Evolutionary conservation across 2,888 invertebrate genomes (phyloP).

Genomic region (Archips xylosteana): DNA sequence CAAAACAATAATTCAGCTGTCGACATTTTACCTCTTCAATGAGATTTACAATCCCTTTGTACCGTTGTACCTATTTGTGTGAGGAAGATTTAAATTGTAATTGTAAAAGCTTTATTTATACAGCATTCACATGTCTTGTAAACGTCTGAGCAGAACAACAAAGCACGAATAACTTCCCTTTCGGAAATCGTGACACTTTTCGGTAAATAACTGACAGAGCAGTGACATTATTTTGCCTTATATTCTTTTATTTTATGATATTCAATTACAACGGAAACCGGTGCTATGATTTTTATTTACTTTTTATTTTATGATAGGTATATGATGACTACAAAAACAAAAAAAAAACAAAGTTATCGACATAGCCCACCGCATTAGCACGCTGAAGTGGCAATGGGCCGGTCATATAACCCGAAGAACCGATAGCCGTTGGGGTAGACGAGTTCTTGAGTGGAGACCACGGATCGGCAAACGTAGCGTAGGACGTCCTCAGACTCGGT

Average conservation of each 20-base stretch:
- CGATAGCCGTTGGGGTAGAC: too few species aligned
- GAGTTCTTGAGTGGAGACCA: too few species aligned
- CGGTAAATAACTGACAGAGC: background rate
- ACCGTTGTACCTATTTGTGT: constrained; percentile 13
- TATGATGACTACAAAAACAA: too few species aligned
- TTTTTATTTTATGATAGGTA: too few species aligned
- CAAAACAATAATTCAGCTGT: constrained; percentile 14
- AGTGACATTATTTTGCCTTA: background rate
- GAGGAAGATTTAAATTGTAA: constrained; percentile 33
- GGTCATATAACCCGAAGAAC: too few species aligned
- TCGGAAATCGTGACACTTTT: background rate
- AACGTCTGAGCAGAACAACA: background rate
- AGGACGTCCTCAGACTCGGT: too few species aligned
- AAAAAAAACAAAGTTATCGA: too few species aligned
- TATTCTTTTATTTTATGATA: background rate
- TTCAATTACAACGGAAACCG: background rate
- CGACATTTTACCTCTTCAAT: constrained; percentile 25
- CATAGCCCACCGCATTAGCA: too few species aligned
- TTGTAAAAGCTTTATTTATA: constrained; percentile 37
- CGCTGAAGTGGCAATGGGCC: too few species aligned
- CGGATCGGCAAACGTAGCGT: too few species aligned
- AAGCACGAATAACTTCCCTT: background rate
- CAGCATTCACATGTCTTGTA: constrained; percentile 31
- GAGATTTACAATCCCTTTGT: constrained; percentile 28
- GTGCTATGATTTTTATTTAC: background rate